phyloP scores from a whole-genome alignment of 2,888 invertebrate species.

The Oligia strigilis region DNA sequence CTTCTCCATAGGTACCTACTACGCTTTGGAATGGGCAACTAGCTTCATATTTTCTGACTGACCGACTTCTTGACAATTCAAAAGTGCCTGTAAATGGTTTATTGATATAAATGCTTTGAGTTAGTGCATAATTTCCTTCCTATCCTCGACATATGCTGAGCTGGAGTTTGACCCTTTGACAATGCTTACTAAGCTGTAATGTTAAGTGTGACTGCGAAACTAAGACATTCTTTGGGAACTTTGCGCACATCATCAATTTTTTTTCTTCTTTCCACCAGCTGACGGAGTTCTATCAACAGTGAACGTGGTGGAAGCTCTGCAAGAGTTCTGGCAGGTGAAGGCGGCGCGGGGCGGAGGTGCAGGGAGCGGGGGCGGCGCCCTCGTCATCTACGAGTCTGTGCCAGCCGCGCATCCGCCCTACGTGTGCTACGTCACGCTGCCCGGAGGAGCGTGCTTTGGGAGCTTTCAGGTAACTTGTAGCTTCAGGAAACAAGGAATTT shows the following conservation, averaged over 20 bases:
- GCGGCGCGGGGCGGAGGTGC: slow-evolving; percentile 93
- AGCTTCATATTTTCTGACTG: too few species aligned
- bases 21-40: too few species aligned
- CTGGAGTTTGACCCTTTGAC: slow-evolving; percentile 3
- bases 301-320: slow-evolving; percentile 98
- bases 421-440: slow-evolving; percentile 98
- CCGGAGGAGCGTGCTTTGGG: slow-evolving; percentile 98
- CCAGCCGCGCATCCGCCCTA: slow-evolving; percentile 97
- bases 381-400: slow-evolving; percentile 98
- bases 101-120: too few species aligned
- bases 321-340: slow-evolving; percentile 99
- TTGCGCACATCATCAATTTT: background rate
- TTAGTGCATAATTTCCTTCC: background rate
- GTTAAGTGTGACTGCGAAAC: background rate
- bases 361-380: slow-evolving; percentile 96
- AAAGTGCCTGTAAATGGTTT: too few species aligned
- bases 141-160: background rate
- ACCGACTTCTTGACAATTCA: too few species aligned
- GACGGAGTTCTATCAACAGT: slow-evolving; percentile 92
- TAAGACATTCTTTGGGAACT: too few species aligned
- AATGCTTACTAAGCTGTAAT: background rate
- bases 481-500: background rate
- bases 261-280: slow-evolving; percentile 69
- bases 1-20: too few species aligned
- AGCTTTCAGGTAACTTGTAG: slow-evolving; percentile 95